Evolutionary conservation across 2,113 vertebrate genomes (phyloP).

Genomic region (Rhombomys opimus): DNA sequence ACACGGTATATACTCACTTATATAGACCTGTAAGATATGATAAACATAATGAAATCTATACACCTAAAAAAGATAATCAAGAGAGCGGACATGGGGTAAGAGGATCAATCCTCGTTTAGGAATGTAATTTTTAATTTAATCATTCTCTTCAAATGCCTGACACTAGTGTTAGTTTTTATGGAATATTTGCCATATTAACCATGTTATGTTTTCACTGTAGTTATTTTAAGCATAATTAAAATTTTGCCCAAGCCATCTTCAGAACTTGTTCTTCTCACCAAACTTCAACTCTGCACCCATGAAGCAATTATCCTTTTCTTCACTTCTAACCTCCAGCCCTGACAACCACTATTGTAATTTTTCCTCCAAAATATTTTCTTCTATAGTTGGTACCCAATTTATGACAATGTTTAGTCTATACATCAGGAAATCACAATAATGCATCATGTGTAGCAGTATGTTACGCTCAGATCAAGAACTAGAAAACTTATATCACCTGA

Average conservation of each 20-base stretch:
- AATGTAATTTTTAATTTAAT: conserved; percentile 5
- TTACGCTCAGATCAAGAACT: neutral
- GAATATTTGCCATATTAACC: neutral
- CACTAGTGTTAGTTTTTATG: rapidly evolving
- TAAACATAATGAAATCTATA: too few species aligned
- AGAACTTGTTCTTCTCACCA: neutral
- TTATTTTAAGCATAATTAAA: neutral
- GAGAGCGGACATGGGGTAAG: too few species aligned
- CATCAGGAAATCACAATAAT: neutral
- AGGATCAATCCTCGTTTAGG: too few species aligned
- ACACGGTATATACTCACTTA: too few species aligned
- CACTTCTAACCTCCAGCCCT: neutral
- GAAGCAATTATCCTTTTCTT: neutral
- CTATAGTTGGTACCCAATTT: neutral
- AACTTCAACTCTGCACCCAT: neutral
- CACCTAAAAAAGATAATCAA: too few species aligned
- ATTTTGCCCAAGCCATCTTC: neutral
- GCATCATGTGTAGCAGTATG: neutral
- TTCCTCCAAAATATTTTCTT: neutral
- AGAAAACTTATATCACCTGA: neutral
- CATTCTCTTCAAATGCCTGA: neutral
- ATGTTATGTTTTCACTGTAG: neutral
- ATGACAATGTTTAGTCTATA: neutral
- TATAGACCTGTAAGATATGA: too few species aligned
- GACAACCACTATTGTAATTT: neutral